Percentiles rank a stretch among this genome's conserved stretches.
These are phyloP conservation scores for Neopipo cinnamomea DNA, from an alignment of 2,113 vertebrate species.

Conservation along the genomic window DNA sequence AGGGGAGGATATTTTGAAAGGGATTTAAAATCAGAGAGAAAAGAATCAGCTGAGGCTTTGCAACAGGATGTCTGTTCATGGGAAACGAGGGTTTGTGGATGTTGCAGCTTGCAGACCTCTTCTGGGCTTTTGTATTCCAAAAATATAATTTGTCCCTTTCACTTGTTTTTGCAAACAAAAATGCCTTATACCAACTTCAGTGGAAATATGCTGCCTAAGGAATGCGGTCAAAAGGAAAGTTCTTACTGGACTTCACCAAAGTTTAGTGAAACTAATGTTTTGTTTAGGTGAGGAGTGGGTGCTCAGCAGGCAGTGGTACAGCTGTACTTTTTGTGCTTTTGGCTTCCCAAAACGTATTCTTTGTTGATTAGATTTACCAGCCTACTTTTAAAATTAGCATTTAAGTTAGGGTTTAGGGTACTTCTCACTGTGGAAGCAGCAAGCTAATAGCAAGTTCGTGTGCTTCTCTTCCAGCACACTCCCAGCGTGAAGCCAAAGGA, in stretches of 20 bases:
- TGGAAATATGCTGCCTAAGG: background rate
- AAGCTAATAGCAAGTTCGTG: background rate
- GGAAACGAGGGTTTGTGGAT: background rate
- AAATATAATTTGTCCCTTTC: background rate
- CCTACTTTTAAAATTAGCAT: background rate
- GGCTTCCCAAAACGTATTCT: background rate
- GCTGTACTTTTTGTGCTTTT: background rate
- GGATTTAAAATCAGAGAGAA: background rate
- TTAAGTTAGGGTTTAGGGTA: background rate
- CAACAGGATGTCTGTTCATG: background rate
- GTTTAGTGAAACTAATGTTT: background rate
- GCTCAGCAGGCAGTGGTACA: background rate
- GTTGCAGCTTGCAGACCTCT: background rate
- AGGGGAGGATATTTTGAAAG: background rate
- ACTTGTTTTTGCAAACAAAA: background rate
- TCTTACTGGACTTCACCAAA: background rate
- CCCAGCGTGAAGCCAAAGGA: background rate
- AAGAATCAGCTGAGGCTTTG: background rate
- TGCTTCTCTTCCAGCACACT: background rate
- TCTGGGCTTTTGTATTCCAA: background rate
- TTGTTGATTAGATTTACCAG: background rate
- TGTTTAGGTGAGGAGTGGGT: background rate
- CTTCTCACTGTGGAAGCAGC: background rate
- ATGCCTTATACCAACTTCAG: background rate
- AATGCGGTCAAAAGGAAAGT: background rate